Percentiles rank a stretch among this genome's conserved stretches.
These are phyloP conservation scores for Megalops atlanticus DNA, from an alignment of 2,113 vertebrate species.

Conservation along the genomic window DNA sequence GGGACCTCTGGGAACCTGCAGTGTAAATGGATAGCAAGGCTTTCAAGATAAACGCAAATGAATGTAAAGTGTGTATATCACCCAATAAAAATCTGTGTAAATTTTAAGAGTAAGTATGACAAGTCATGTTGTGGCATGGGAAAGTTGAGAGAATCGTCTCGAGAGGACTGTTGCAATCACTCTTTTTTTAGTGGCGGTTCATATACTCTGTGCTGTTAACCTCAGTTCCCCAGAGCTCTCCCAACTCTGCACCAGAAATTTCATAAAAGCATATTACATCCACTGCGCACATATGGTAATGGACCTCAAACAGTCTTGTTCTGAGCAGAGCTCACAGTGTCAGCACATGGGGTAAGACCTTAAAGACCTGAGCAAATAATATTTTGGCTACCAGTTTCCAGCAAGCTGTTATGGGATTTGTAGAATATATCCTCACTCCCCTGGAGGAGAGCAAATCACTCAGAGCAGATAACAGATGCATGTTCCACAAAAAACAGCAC, in stretches of 20 bases:
- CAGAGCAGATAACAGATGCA: no score
- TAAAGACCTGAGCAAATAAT: background rate
- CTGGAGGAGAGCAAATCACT: no score
- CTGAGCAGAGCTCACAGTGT: background rate
- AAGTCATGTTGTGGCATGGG: background rate
- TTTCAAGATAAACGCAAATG: constrained; percentile 10
- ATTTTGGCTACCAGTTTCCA: background rate
- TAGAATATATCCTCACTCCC: no score
- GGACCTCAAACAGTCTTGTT: background rate
- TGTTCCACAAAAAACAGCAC: no score
- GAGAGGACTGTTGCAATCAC: background rate
- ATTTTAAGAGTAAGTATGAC: background rate
- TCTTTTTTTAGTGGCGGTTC: background rate
- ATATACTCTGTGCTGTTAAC: constrained; percentile 4
- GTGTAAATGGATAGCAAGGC: background rate
- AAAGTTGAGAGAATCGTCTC: constrained; percentile 1
- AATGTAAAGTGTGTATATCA: background rate
- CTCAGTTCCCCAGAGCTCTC: background rate
- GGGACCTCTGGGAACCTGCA: background rate
- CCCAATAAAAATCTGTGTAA: background rate
- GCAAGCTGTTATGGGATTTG: no score
- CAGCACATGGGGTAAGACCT: background rate
- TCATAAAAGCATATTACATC: background rate
- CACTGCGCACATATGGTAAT: background rate
- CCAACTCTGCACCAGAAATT: background rate